Evolutionary conservation across 1,140 invertebrate genomes (phyloP), one percentile per base, ranked within the genome.

Genomic region (Drosophila mauritiana): DNA sequence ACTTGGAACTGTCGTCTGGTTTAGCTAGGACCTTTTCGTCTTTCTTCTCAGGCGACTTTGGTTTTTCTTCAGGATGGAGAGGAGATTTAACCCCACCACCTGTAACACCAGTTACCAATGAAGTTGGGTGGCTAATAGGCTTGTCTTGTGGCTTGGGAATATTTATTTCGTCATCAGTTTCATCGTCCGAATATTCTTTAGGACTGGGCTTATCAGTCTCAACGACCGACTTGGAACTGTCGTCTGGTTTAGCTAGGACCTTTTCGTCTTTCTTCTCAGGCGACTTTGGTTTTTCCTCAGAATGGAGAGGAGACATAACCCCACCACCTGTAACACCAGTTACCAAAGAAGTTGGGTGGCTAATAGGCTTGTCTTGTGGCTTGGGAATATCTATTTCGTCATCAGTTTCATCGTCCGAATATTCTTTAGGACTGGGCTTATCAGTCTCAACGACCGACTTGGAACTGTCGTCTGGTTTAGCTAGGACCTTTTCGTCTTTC

Each of bases 1-100:
- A 65, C 6, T 40, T 67, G 25, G 57, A 53, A 49, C 68, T 78
- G n/a, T 72, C 46, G 2, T 63, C 45, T 52, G n/a, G 17, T 12
- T 45, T 72, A 20, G 3, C 20, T 45, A 11, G 42, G 15, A 45
- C 11, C 10, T 12, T 45, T 20, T 45, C 17, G 42, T 11, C 17
- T 45, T 45, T 45, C 4, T 22, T 17, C 0, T 57, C 57, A 61
- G 34, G 11, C 4, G 63, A 11, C 45, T 55, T 54, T 1, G 37
- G 25, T 17, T 58, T 68, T 2, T 65, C 62, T 6, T 65, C 62
- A 4, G 8, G 3, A 17, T 17, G 8, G 17, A 43, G 2, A 17
- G 42, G 10, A 11, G 4, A 20, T 11, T 20, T 43, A 11, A 11
- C 15, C 15, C 0, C 42, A 3, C 7, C 15, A 43, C 8, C 15